A percentile compares a stretch with the other conserved stretches of the same genome.
These are phyloP conservation scores for Sphinx pinastri DNA, from an alignment of 2,888 invertebrate species.

Conservation along the genomic window DNA sequence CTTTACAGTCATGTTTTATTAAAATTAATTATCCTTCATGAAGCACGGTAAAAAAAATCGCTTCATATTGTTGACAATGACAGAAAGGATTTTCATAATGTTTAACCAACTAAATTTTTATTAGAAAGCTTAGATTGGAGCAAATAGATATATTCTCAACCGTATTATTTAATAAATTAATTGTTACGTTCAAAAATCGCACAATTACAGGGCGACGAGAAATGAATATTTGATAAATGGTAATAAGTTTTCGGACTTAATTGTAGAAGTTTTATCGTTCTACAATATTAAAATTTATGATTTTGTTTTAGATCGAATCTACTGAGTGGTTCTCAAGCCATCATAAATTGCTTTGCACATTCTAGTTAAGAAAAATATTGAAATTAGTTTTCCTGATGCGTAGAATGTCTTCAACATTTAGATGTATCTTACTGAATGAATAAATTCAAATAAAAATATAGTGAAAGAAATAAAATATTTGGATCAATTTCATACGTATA, in stretches of 20 bases:
- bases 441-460: background rate
- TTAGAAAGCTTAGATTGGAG: background rate
- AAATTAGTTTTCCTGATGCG: too few species aligned
- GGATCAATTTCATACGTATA: background rate
- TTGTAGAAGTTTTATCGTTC: conserved; percentile 25
- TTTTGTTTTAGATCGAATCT: conserved; percentile 4
- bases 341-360: background rate
- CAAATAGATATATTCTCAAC: background rate
- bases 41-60: too few species aligned
- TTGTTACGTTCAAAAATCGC: conserved; percentile 12
- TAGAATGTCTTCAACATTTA: background rate
- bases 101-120: background rate
- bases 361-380: background rate
- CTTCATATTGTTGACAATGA: too few species aligned
- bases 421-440: background rate
- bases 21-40: too few species aligned
- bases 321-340: background rate
- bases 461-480: background rate
- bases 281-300: conserved; percentile 26
- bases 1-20: too few species aligned
- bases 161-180: conserved; percentile 10
- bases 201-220: conserved; percentile 16
- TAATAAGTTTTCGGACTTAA: conserved; percentile 25
- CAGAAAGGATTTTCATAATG: too few species aligned
- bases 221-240: conserved; percentile 27